Evolutionary conservation across 2,113 vertebrate genomes (phyloP).

Genomic region (Odontophorus gujanensis): DNA sequence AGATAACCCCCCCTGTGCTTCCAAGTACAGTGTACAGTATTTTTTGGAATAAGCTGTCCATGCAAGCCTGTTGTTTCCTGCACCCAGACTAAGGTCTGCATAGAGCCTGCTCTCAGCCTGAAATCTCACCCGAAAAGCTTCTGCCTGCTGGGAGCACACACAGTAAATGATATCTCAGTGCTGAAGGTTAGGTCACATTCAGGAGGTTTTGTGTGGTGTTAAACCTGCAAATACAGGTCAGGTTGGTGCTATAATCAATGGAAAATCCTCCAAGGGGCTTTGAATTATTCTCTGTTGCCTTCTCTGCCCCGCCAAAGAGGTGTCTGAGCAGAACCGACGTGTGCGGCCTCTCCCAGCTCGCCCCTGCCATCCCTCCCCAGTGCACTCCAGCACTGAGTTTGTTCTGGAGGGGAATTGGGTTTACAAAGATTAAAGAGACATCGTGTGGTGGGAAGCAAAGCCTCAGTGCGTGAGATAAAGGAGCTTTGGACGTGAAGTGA

Average conservation of each 20-base stretch:
- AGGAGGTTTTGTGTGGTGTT: background rate
- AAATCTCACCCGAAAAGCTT: background rate
- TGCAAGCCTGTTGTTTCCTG: constrained; percentile 21
- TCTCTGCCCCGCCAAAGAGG: background rate
- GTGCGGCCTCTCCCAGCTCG: background rate
- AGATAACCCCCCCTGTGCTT: constrained; percentile 42
- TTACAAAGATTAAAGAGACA: background rate
- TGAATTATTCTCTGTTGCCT: background rate
- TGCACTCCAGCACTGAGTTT: background rate
- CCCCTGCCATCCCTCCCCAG: background rate
- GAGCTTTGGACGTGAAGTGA: background rate
- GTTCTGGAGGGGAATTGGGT: background rate
- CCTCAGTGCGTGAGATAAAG: background rate
- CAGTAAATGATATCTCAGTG: background rate
- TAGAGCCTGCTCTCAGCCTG: background rate
- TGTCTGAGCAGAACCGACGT: accelerated
- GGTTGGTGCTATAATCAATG: background rate
- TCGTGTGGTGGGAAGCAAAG: background rate
- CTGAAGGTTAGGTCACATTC: background rate
- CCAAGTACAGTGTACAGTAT: constrained; percentile 15
- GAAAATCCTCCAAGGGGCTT: constrained; percentile 20
- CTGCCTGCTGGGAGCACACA: background rate
- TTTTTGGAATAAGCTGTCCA: constrained; percentile 25
- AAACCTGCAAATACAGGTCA: background rate
- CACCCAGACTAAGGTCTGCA: background rate